These are phyloP conservation scores for Drosophila kanekoi DNA, from an alignment of 2,888 invertebrate species.

Conservation along the genomic window DNA sequence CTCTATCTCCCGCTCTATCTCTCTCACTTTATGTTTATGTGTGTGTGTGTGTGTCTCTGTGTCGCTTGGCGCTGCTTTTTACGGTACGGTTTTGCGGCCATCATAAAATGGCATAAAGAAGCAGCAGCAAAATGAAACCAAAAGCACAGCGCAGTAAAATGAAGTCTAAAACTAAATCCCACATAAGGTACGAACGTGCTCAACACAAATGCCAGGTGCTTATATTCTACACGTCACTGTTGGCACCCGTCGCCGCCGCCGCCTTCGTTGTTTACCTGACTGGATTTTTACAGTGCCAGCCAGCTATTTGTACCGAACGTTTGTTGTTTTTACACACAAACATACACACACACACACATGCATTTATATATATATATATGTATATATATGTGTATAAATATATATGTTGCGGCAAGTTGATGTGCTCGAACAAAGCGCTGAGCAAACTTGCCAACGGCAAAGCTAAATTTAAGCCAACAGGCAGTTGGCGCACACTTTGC, in stretches of 20 bases:
- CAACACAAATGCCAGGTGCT: constrained; percentile 80
- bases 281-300: constrained; percentile 66
- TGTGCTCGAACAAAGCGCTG: constrained; percentile 55
- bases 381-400: constrained; percentile 2
- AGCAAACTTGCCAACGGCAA: constrained; percentile 65
- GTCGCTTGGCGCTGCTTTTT: constrained; percentile 40
- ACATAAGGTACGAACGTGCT: constrained; percentile 81
- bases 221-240: constrained; percentile 49
- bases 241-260: constrained; percentile 6
- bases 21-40: not conserved
- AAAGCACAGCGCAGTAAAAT: constrained; percentile 78
- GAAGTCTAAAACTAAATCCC: constrained; percentile 80
- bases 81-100: constrained; percentile 66
- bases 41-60: not conserved
- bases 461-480: constrained; percentile 67
- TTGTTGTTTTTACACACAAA: constrained; percentile 46
- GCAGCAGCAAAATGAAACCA: constrained; percentile 69
- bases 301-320: constrained; percentile 62
- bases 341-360: constrained; percentile 22
- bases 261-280: constrained; percentile 59
- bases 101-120: constrained; percentile 74
- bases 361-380: constrained; percentile 13
- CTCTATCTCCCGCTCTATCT: not conserved
- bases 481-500: constrained; percentile 59
- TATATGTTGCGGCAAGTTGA: constrained; percentile 44